Evolutionary conservation across 2,113 vertebrate species (phyloP), one percentile per base, ranked within the genome.

Genomic region (Peromyscus polionotus): DNA sequence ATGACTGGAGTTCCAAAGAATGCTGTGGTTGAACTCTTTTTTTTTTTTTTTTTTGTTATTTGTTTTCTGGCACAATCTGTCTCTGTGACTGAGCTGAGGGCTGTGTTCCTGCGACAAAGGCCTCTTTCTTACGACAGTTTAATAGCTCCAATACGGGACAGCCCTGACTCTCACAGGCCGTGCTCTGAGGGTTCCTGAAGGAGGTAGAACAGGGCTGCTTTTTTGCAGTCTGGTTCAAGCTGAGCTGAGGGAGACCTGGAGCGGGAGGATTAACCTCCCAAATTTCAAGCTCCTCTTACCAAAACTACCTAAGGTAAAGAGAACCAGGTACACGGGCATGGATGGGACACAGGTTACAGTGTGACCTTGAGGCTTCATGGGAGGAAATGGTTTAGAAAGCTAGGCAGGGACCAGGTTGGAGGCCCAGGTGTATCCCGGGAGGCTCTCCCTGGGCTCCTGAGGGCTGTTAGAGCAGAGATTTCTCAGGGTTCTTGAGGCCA

Each of bases 121-220:
- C 98, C 98, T 98, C 99, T 99, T 99, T 99, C 99, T 99, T 99
- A 98, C 54, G 95, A 95, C 88, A 97, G 95, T 97, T 98, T 98
- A 99, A 98, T 97, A 98, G 98, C 98, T 98, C 87, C 94, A 3
- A 10, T 31, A 5, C 42, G 4, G 4, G 81, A 91, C 86, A 83
- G 97, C 93, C 90, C 97, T 10, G 79, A 19, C 57, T 90, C 93
- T 91, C 54, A 6, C 0, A 45, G 59, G n/a, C 86, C 8, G 0
- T 5, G 0, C 0, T 65, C 61, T 17, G 90, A 76, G 94, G 93
- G 93, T 4, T 0, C 86, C 20, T 12, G 54, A 57, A 39, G 5
- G 20, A 54, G 76, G 89, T 65, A 87, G 68, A 68, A 28, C 24
- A n/a, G 11, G 4, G 0, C 42, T 1, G 11, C 81, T 57, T 67